phyloP scores from a whole-genome alignment of 1,140 invertebrate genomes.

The Rhopalosiphum padi region DNA sequence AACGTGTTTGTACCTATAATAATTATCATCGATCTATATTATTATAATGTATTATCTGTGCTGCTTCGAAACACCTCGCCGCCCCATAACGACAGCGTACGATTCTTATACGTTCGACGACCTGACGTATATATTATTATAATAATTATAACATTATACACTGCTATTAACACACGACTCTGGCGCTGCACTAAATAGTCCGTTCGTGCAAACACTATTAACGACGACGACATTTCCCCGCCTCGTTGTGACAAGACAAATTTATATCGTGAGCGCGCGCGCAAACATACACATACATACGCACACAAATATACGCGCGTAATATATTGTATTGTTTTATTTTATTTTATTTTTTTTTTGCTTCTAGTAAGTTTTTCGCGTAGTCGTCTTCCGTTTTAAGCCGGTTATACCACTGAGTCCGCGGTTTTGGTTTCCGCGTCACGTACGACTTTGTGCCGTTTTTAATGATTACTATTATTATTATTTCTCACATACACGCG shows the following conservation, averaged over 20 bases:
- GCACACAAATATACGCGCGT: background rate
- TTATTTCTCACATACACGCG: slow-evolving; percentile 31
- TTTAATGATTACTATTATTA: slow-evolving; percentile 47
- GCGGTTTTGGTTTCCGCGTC: slow-evolving; percentile 40
- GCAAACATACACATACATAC: background rate
- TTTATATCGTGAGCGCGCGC: background rate
- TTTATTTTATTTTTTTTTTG: slow-evolving; percentile 26
- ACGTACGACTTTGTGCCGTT: slow-evolving; percentile 40
- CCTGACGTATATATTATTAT: background rate
- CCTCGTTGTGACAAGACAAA: slow-evolving; percentile 38
- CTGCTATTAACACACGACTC: background rate
- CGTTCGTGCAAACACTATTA: slow-evolving; percentile 32
- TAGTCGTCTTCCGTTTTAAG: slow-evolving; percentile 38
- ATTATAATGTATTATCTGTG: background rate
- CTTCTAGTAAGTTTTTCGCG: slow-evolving; percentile 24
- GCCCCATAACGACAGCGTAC: background rate
- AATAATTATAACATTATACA: background rate
- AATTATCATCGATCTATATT: background rate
- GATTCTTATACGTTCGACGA: background rate
- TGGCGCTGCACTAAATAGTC: slow-evolving; percentile 9
- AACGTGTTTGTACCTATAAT: background rate
- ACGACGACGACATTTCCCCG: slow-evolving; percentile 14
- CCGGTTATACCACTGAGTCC: background rate
- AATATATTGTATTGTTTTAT: slow-evolving; percentile 15
- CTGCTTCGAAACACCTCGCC: background rate